Base-by-base conservation (phyloP, 1,140 invertebrate genomes). In the Cotesia chilonis region DNA sequence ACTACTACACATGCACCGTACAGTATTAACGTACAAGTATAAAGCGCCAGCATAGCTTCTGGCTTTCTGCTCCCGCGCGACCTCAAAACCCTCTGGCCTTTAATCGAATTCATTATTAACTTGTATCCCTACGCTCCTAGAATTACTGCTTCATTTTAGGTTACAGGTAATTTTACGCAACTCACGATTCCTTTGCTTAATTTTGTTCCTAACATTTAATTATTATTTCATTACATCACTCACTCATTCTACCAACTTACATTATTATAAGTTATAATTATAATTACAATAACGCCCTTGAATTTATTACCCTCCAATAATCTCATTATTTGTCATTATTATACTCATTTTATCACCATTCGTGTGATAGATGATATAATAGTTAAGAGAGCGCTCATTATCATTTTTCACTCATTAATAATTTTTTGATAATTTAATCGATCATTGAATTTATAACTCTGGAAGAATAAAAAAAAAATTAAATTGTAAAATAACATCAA, bases 21-120 rank as follows among this genome's bases (percentile, higher is more conserved):
- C 1, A 28, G 28, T 28, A 28, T 28, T 28, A 47, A 10, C 41
- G 5, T 47, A 47, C 41, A 47, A 10, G 41, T 28, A 28, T 28
- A 28, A 28, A 28, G 28, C 28, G 28, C 28, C 28, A 10, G 41
- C 41, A 47, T 47, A 59, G 57, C 60, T 14, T 63, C 35, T 63
- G 60, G 60, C 7, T 63, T 63, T 37, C 60, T 12, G 37, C 35
- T 63, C 60, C 36, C 60, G 36, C 36, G 60, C 36, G 60, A 38
- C 60, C 36, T 63, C 36, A 20, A 63, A 63, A 63, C 60, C 36
- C 17, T 60, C 36, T 14, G 4, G 60, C 35, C 60, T 37, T 63
- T 63, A 63, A 63, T 63, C 60, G 60, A 63, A 63, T 63, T 63
- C 60, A 63, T 63, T 63, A 63, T 38, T 37, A 63, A 63, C 60